Conservation (phyloP, 2,888 invertebrate genomes). For the Orchestes rusci region DNA sequence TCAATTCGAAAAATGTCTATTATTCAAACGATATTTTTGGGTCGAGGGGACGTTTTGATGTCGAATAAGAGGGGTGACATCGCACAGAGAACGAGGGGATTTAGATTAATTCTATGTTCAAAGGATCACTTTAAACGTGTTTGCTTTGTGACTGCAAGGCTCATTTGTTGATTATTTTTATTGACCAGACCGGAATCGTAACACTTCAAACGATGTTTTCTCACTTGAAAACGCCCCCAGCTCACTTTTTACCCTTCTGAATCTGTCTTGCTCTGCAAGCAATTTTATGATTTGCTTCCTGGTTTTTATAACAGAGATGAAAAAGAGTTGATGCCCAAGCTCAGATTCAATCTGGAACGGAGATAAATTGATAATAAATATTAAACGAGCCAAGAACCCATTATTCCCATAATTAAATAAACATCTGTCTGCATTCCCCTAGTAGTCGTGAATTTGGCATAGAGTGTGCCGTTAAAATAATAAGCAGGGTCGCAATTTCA, state of each 20-base stretch:
- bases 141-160: constrained; percentile 39
- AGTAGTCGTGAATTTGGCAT: constrained; percentile 17
- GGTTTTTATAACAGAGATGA: too few relatives aligned
- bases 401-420: constrained; percentile 25
- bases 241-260: constrained; percentile 28
- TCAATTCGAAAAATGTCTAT: constrained; percentile 22
- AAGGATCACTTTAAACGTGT: constrained; percentile 38
- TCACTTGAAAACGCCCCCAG: constrained; percentile 15
- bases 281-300: too few relatives aligned
- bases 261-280: constrained; percentile 5
- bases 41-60: constrained; percentile 19
- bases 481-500: constrained; percentile 34
- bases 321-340: too few relatives aligned
- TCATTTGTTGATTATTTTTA: constrained; percentile 41
- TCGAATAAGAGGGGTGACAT: constrained; percentile 24
- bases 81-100: constrained; percentile 20
- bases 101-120: constrained; percentile 39
- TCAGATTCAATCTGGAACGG: constrained; percentile 14
- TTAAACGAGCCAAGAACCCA: constrained; percentile 17
- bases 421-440: constrained; percentile 22
- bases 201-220: constrained; percentile 24
- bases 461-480: constrained; percentile 31
- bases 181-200: constrained; percentile 31
- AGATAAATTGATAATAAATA: constrained; percentile 22
- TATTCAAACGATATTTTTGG: constrained; percentile 23